Evolutionary conservation across 2,797 vertebrate species (phyloP).

Genomic region (Halcyon leucocephala): DNA sequence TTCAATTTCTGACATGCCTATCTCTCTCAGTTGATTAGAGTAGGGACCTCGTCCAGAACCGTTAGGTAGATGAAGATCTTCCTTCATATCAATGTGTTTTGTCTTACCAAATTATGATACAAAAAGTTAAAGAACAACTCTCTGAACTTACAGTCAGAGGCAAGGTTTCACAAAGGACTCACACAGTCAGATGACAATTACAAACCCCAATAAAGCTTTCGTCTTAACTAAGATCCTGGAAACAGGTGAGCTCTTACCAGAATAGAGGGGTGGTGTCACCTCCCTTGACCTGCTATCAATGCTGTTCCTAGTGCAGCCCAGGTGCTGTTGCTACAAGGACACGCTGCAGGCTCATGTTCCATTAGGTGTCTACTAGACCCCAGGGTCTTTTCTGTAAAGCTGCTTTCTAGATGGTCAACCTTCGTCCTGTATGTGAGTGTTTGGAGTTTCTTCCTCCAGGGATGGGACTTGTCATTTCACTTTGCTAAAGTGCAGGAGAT

Average conservation of each 20-base stretch:
- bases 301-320: neutral
- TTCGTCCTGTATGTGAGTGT: neutral
- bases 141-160: neutral
- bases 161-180: neutral
- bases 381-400: neutral
- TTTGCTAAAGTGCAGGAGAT: neutral
- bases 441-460: neutral
- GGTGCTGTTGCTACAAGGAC: neutral
- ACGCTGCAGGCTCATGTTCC: neutral
- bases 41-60: neutral
- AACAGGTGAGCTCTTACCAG: neutral
- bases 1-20: neutral
- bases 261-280: accelerated
- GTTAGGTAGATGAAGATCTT: neutral
- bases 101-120: neutral
- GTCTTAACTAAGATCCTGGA: neutral
- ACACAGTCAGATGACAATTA: neutral
- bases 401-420: neutral
- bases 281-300: accelerated
- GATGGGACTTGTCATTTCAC: neutral
- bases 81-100: neutral
- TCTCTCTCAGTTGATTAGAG: neutral
- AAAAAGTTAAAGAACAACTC: neutral
- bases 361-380: neutral
- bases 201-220: neutral